Base-by-base conservation (phyloP, 2,888 invertebrate genomes). In the Caenorhabditis sp. region DNA sequence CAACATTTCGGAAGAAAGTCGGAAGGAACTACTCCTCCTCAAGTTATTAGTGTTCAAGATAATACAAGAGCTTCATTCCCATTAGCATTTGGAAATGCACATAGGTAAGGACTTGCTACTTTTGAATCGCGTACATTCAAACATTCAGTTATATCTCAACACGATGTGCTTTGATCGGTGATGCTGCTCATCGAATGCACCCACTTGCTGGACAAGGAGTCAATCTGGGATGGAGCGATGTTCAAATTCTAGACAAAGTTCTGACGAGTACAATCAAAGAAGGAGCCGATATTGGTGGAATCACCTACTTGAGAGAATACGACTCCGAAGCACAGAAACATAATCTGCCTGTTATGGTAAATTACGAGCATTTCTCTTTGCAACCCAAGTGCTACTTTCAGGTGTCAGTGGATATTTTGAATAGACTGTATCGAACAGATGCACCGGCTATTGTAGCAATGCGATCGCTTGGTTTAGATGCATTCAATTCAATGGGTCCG, bases 201-300 rank as follows among this genome's bases (percentile, higher is more conserved):
- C 97, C 97, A 0, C 89, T 99, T 79, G 97, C 97, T 14, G 97
- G 97, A 0, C 97, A 97, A 90, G 99, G 99, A 8, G 95, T 97
- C 0, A 99, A 99, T 90, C 90, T 99, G 56, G 99, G 99, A 1
- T 95, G 97, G 88, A 94, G 95, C 8, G 99, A 99, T 90, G 92
- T 95, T 0, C 89, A 91, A 36, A 91, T 91, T 78, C 90, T 99
- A n/a, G 91, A 92, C 0, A 89, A 92, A 59, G 88, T 92, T 17
- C 89, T 99, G 20, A 91, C 92, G 0, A 91, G 93, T 25, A 92
- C 93, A 0, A 90, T 92, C 0, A 92, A 92, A 85, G 90, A 91
- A 68, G 97, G 97, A 1, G 91, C 92, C 63, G 91, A 92, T 83
- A 89, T 95, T 60, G 92, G 93, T 26, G 91, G 92, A 80, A 88